Evolutionary conservation across 1,140 invertebrate genomes (phyloP).

Genomic region (Sitophilus oryzae): DNA sequence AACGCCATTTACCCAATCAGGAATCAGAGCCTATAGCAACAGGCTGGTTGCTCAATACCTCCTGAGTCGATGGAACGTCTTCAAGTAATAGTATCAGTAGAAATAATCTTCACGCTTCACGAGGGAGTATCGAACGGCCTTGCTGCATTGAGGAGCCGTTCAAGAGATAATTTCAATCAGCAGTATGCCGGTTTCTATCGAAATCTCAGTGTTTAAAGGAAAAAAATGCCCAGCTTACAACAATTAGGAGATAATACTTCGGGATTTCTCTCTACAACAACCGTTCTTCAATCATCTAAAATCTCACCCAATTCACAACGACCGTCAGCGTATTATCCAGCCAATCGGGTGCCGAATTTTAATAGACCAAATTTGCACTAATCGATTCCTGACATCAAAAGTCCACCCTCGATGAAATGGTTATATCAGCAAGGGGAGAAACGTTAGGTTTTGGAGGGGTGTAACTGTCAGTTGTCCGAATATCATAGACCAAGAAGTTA

Average conservation of each 20-base stretch:
- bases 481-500: conserved; percentile 22
- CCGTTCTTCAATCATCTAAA: conserved; percentile 43
- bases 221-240: conserved; percentile 59
- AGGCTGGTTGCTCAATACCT: conserved; percentile 11
- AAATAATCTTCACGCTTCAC: conserved; percentile 46
- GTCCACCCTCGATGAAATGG: conserved; percentile 35
- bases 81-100: conserved; percentile 57
- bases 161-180: too few relatives aligned
- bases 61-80: conserved; percentile 57
- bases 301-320: conserved; percentile 39
- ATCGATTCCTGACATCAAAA: conserved; percentile 43
- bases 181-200: too few relatives aligned
- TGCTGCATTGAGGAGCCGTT: too few relatives aligned
- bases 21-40: conserved; percentile 28
- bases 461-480: conserved; percentile 34
- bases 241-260: conserved; percentile 51
- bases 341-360: conserved; percentile 35
- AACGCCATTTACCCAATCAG: conserved; percentile 46
- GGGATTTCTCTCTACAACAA: conserved; percentile 43
- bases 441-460: background rate
- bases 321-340: conserved; percentile 45
- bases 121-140: too few relatives aligned
- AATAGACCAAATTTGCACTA: conserved; percentile 41
- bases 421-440: conserved; percentile 34
- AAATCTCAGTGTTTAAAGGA: too few relatives aligned